phyloP scores from a whole-genome alignment of 2,888 invertebrate genomes.

The Drosophila mercatorum region DNA sequence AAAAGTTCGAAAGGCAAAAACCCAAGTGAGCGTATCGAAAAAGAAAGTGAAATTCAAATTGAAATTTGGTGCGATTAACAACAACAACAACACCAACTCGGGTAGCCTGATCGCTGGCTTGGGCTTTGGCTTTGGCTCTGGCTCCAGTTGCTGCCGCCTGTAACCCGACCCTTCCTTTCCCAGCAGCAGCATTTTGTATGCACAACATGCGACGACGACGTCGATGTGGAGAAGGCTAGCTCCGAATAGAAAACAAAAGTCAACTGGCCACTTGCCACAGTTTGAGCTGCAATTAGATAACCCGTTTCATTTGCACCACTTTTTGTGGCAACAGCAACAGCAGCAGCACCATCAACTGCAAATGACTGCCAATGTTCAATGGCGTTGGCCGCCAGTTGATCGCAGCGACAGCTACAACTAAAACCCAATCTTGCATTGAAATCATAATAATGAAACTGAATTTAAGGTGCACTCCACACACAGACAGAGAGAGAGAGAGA shows the following conservation, averaged over 20 bases:
- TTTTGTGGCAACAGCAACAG: constrained; percentile 49
- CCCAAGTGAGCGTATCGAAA: constrained; percentile 82
- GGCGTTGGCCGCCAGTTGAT: constrained; percentile 66
- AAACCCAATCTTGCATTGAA: constrained; percentile 71
- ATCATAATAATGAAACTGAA: constrained; percentile 79
- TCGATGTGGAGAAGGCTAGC: constrained; percentile 35
- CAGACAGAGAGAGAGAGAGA: constrained; percentile 11
- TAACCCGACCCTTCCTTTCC: constrained; percentile 4
- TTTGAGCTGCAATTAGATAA: constrained; percentile 77
- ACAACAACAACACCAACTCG: constrained; percentile 44
- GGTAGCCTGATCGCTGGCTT: constrained; percentile 48
- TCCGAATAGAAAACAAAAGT: constrained; percentile 76
- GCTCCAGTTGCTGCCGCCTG: constrained; percentile 7
- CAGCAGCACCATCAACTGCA: constrained; percentile 47
- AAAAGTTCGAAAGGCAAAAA: constrained; percentile 81
- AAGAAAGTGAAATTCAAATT: constrained; percentile 84
- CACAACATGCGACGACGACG: constrained; percentile 61
- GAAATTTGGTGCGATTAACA: constrained; percentile 79
- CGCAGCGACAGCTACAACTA: constrained; percentile 50
- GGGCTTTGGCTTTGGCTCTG: constrained; percentile 1
- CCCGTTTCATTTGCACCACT: constrained; percentile 79
- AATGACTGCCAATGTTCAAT: constrained; percentile 80
- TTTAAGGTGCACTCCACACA: constrained; percentile 73
- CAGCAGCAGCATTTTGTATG: constrained; percentile 66
- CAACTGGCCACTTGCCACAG: constrained; percentile 81